Percentiles rank a stretch among this genome's conserved stretches.
Evolutionary conservation across 1,140 invertebrate genomes (phyloP).

Genomic region (Argopecten irradians): DNA sequence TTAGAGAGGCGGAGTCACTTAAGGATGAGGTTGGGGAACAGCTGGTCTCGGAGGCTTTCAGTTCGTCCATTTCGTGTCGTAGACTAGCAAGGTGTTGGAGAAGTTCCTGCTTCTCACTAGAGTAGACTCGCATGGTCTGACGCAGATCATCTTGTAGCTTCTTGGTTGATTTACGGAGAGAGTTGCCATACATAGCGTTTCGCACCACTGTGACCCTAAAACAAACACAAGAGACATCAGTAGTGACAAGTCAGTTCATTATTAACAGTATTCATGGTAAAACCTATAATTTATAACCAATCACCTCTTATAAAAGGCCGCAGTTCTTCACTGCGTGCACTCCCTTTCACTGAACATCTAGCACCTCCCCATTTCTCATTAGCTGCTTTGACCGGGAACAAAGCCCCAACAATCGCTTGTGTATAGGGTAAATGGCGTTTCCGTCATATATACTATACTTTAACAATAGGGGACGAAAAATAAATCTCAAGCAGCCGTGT

Average conservation of each 20-base stretch:
- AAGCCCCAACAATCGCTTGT: background rate
- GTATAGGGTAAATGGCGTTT: constrained; percentile 10
- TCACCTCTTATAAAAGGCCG: background rate
- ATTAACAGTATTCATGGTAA: background rate
- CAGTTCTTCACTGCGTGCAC: background rate
- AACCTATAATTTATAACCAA: background rate
- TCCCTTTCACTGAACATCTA: background rate
- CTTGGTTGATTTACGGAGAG: constrained; percentile 50
- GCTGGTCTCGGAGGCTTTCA: constrained; percentile 35
- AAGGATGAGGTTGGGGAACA: constrained; percentile 36
- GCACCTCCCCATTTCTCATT: background rate
- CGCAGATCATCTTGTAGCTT: constrained; percentile 60
- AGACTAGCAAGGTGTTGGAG: constrained; percentile 55
- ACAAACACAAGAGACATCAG: constrained; percentile 25
- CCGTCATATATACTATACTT: background rate
- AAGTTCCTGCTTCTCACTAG: constrained; percentile 57
- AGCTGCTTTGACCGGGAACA: background rate
- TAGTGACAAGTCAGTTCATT: background rate
- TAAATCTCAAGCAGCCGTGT: background rate
- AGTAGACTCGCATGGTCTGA: constrained; percentile 59
- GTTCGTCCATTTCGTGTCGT: constrained; percentile 46
- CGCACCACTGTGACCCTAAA: constrained; percentile 44
- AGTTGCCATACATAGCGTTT: constrained; percentile 53
- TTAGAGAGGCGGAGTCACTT: constrained; percentile 20
- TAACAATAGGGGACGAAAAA: background rate